phyloP scores from a whole-genome alignment of 2,113 vertebrate genomes.

The Isurus oxyrinchus region DNA sequence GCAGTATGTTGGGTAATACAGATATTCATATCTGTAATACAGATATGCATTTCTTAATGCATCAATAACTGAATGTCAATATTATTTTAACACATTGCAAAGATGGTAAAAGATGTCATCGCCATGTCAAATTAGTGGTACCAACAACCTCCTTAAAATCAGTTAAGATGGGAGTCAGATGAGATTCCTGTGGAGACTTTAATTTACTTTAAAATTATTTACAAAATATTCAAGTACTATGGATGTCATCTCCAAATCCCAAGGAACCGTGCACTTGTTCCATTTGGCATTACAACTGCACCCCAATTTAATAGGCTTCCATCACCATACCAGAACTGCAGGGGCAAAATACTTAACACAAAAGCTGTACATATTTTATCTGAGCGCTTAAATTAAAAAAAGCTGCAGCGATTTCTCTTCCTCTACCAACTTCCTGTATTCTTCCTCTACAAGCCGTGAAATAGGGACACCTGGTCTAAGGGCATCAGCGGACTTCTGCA shows the following conservation, averaged over 20 bases:
- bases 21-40: neutral
- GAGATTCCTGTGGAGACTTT: neutral
- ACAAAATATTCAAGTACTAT: neutral
- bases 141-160: neutral
- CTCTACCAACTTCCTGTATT: neutral
- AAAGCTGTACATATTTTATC: neutral
- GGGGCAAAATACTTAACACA: neutral
- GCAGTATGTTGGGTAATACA: neutral
- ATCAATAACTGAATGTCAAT: neutral
- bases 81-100: neutral
- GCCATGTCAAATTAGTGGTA: neutral
- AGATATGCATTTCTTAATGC: neutral
- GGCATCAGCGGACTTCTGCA: neutral
- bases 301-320: neutral
- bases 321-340: neutral
- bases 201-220: neutral
- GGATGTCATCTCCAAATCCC: neutral
- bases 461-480: neutral
- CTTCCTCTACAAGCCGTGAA: neutral
- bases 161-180: neutral
- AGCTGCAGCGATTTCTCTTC: neutral
- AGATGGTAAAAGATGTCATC: neutral
- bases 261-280: neutral
- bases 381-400: neutral
- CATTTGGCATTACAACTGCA: neutral